Base-by-base conservation (phyloP, 2,797 vertebrate genomes). In the Salmo trutta region DNA sequence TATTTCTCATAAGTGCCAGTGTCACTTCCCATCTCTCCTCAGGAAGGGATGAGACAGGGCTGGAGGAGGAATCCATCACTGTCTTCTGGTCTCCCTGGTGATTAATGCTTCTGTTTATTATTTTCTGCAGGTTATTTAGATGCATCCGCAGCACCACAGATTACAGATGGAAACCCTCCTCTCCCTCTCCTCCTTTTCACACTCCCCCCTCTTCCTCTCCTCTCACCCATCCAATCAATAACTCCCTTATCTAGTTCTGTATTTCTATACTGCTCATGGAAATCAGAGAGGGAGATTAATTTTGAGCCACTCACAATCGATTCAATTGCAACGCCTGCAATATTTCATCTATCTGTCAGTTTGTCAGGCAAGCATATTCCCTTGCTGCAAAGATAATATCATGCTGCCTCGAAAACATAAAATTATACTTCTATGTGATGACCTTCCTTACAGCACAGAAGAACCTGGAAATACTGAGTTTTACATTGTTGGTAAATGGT, bases 111-210 rank as follows among this genome's bases (percentile, higher is more conserved):
- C 91, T 93, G 93, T 93, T 94, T 92, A 93, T 92, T 87, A 89
- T 86, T 84, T 83, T 90, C 91, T 91, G 90, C 89, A 91, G 92
- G 93, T 93, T 93, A 93, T 94, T 94, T 92, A 93, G 93, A 93
- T 91, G 92, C 92, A 90, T 91, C 88, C 87, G 81, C 86, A 87
- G 87, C 83, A 81, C 83, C 85, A 85, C 84, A 88, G 90, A 92
- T 92, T 89, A 90, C 88, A 91, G 90, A 92, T 89, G 90, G 90
- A 90, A 85, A 88, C 74, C 83, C 83, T 83, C 84, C 86, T 84
- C 83, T 83, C 81, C 86, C 53, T 16, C 19, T 31, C 67, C 33
- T 51, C 41, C n/a, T 71, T 56, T 59, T 36, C 6, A 1, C 36
- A 36, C 36, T 36, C 68, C 17, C 51, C 16, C 16, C 27, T 27